phyloP scores from a whole-genome alignment of 2,113 vertebrate genomes.

The Poicephalus meyeri region DNA sequence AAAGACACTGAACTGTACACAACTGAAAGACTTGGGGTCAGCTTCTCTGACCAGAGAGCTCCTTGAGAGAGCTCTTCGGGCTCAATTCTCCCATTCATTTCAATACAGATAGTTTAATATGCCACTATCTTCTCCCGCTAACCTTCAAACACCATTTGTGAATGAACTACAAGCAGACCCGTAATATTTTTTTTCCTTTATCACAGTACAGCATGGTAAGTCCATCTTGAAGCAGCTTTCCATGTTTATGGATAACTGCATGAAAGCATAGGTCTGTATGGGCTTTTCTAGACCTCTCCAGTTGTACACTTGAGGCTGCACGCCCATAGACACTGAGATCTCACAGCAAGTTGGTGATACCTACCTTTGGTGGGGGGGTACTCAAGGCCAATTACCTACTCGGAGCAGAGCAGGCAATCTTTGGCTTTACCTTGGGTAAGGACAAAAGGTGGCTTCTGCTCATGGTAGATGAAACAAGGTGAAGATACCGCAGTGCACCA shows the following conservation, averaged over 20 bases:
- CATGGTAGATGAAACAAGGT: rapidly evolving
- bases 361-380: background rate
- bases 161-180: background rate
- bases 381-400: background rate
- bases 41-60: background rate
- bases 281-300: background rate
- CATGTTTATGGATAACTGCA: background rate
- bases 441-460: rapidly evolving
- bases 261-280: rapidly evolving
- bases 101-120: background rate
- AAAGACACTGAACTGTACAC: background rate
- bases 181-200: background rate
- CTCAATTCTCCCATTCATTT: background rate
- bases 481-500: rapidly evolving
- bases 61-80: background rate
- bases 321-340: rapidly evolving
- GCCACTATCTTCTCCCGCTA: background rate
- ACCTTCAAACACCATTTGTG: background rate
- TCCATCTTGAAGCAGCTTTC: background rate
- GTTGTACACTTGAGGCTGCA: background rate
- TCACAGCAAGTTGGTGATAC: background rate
- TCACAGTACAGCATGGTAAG: rapidly evolving
- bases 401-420: background rate
- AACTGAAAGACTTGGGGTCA: background rate
- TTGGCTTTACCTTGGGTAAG: background rate